A percentile compares a stretch with the other conserved stretches of the same genome.
phyloP scores from a whole-genome alignment of 2,888 invertebrate species.

The Limnephilus lunatus region DNA sequence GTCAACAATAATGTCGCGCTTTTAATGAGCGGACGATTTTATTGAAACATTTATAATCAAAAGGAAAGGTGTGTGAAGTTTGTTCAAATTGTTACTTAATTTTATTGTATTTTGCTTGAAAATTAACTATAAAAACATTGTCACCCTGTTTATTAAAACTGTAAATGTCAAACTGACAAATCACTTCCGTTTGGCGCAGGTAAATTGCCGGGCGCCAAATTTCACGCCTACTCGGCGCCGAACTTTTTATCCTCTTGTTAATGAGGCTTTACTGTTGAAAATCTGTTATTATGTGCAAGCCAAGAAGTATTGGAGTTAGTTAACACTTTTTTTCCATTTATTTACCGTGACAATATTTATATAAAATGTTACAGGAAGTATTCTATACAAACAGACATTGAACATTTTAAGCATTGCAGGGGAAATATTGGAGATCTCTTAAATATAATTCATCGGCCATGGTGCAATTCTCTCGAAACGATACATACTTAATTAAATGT shows the following conservation, averaged over 20 bases:
- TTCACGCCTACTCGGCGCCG: background rate
- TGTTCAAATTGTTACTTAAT: background rate
- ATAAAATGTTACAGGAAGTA: background rate
- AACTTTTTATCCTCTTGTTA: too few species aligned
- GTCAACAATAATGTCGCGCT: background rate
- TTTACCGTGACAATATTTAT: background rate
- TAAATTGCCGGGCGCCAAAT: background rate
- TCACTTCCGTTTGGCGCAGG: background rate
- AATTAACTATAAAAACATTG: background rate
- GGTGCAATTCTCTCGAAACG: background rate
- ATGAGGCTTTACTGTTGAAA: background rate
- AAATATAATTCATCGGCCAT: too few species aligned
- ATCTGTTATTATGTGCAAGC: background rate
- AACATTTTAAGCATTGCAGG: background rate
- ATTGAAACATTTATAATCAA: background rate
- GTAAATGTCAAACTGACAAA: background rate
- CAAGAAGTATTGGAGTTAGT: background rate
- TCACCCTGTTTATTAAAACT: background rate
- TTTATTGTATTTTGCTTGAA: background rate
- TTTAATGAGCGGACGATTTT: background rate
- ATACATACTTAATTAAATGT: too few species aligned
- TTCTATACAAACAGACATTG: background rate
- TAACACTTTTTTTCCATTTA: background rate
- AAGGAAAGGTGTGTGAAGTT: background rate
- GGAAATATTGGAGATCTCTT: background rate